Percentiles rank a stretch among this genome's conserved stretches.
These are phyloP conservation scores for Charina bottae DNA, from an alignment of 2,113 vertebrate species.

Conservation along the genomic window DNA sequence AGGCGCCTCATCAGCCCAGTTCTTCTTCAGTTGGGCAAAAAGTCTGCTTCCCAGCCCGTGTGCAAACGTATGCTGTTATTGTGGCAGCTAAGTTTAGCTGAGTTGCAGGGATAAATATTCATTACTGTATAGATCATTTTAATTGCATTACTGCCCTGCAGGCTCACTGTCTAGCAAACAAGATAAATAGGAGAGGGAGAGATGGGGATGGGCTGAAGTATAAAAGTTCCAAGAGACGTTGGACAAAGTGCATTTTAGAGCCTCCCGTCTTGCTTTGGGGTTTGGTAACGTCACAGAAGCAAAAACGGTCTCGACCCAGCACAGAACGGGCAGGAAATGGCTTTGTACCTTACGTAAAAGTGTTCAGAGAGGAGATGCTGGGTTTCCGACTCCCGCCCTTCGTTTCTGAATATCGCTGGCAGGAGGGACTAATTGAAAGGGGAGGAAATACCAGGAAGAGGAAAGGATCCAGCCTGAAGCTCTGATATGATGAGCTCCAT, in stretches of 20 bases:
- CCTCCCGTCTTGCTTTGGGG: not conserved
- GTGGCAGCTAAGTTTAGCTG: not conserved
- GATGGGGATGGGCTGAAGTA: not conserved
- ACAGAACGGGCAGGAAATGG: not conserved
- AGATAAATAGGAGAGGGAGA: not conserved
- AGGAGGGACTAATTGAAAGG: not conserved
- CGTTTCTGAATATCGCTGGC: not conserved
- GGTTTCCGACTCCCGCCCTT: not conserved
- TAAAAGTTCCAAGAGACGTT: not conserved
- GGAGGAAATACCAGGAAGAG: not conserved
- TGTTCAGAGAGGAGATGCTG: not conserved
- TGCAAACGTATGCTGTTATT: not conserved
- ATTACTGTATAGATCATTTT: not conserved
- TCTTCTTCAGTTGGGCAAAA: too few relatives aligned
- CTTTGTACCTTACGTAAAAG: not conserved
- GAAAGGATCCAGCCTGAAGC: not conserved
- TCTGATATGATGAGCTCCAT: not conserved
- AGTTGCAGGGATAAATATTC: constrained; percentile 11
- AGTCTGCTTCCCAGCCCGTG: not conserved
- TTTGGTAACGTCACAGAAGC: not conserved
- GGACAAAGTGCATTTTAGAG: not conserved
- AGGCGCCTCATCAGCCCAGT: too few relatives aligned
- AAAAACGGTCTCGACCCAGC: not conserved
- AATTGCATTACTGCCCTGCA: not conserved
- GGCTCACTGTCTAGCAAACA: not conserved